Evolutionary conservation across 2,113 vertebrate genomes (phyloP).

Genomic region (Neoarius graeffei): DNA sequence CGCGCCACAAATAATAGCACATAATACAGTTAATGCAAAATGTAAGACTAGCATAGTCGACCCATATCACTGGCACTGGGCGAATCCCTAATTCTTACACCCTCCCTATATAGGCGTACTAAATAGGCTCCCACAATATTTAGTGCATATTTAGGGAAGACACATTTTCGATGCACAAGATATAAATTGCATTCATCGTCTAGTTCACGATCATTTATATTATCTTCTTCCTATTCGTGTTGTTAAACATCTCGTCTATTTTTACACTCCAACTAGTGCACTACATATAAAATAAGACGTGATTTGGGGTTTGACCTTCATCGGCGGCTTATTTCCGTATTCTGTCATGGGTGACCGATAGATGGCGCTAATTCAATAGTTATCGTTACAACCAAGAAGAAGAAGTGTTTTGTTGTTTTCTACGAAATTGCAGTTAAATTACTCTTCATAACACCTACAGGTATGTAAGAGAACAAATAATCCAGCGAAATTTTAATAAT

Average conservation of each 20-base stretch:
- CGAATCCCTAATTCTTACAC: not conserved
- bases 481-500: not conserved
- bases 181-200: not conserved
- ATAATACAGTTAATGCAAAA: conserved; percentile 2
- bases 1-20: conserved; percentile 15
- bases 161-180: not conserved
- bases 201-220: not conserved
- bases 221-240: not conserved
- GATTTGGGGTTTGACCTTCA: not conserved
- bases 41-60: not conserved
- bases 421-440: not conserved
- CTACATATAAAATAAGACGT: not conserved
- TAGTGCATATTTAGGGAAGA: not conserved
- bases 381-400: no score
- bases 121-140: not conserved
- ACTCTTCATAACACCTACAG: not conserved
- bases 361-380: not conserved
- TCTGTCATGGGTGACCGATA: not conserved
- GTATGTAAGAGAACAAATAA: not conserved
- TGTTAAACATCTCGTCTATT: not conserved
- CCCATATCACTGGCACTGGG: not conserved
- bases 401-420: not conserved
- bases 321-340: not conserved
- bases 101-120: not conserved
- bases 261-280: not conserved